These are phyloP conservation scores for Torymus aiolomorphi DNA, from an alignment of 2,888 invertebrate genomes.

Conservation along the genomic window DNA sequence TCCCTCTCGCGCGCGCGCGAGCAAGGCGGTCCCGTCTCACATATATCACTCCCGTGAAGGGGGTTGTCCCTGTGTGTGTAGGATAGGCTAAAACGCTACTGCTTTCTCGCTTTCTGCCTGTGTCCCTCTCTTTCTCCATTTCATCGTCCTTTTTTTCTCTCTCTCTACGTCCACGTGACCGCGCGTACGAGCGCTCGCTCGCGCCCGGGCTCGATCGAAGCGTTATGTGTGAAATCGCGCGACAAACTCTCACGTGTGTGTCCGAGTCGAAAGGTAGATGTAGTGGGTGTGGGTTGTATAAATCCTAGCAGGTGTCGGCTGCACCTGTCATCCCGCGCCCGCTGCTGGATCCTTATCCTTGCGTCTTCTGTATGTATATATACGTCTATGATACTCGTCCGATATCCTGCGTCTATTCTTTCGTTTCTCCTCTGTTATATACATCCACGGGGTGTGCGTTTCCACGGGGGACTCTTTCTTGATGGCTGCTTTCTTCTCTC, in stretches of 20 bases:
- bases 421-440: constrained; percentile 5
- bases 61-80: constrained; percentile 62
- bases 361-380: background rate
- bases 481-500: no score
- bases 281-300: constrained; percentile 59
- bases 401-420: background rate
- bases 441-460: no score
- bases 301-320: constrained; percentile 68
- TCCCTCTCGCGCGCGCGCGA: background rate
- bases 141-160: constrained; percentile 13
- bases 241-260: background rate
- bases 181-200: background rate
- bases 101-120: constrained; percentile 25
- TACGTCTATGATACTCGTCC: constrained; percentile 28
- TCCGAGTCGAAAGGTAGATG: constrained; percentile 19
- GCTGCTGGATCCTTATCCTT: constrained; percentile 21
- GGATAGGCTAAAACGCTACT: constrained; percentile 58
- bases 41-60: constrained; percentile 70
- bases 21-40: constrained; percentile 68
- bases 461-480: no score
- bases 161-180: constrained; percentile 3
- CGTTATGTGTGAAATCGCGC: constrained; percentile 30
- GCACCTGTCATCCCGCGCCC: constrained; percentile 64
- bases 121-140: constrained; percentile 12
- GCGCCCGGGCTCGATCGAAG: no score